Conservation (phyloP, 2,888 invertebrate genomes). For the Ormia ochracea region DNA sequence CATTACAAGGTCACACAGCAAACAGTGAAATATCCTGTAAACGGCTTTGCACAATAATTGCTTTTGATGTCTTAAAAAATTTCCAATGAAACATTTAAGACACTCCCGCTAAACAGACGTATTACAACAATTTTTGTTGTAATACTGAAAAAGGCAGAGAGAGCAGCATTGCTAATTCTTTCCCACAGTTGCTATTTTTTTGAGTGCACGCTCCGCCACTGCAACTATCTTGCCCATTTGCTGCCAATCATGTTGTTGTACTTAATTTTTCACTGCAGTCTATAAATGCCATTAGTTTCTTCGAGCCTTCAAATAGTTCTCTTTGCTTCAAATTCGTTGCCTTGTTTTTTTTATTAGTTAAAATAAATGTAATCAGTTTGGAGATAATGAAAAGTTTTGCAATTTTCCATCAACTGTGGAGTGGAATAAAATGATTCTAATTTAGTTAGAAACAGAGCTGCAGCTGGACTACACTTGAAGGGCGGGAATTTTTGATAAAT, state of each 20-base stretch:
- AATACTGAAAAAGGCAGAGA: conserved; percentile 16
- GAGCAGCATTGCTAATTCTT: too few relatives aligned
- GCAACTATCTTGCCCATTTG: not conserved
- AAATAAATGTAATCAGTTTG: conserved; percentile 44
- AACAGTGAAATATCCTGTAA: not conserved
- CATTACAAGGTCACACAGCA: not conserved
- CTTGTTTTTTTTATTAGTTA: not conserved
- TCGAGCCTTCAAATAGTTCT: not conserved
- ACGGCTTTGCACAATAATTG: not conserved
- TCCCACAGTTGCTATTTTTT: too few relatives aligned
- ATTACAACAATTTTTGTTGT: not conserved
- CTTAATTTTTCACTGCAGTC: not conserved
- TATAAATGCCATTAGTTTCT: not conserved
- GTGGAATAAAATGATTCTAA: not conserved
- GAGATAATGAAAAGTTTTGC: conserved; percentile 36
- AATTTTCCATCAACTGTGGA: conserved; percentile 24
- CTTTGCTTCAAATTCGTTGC: not conserved
- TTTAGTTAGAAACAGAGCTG: not conserved
- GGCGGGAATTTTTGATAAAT: too few relatives aligned
- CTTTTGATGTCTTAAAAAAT: not conserved
- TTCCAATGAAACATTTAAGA: not conserved
- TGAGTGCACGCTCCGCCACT: not conserved
- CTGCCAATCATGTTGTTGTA: not conserved
- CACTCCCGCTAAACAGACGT: conserved; percentile 36
- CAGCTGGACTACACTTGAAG: too few relatives aligned